Evolutionary conservation across 2,113 vertebrate species (phyloP).

Genomic region (Onychostoma macrolepis): DNA sequence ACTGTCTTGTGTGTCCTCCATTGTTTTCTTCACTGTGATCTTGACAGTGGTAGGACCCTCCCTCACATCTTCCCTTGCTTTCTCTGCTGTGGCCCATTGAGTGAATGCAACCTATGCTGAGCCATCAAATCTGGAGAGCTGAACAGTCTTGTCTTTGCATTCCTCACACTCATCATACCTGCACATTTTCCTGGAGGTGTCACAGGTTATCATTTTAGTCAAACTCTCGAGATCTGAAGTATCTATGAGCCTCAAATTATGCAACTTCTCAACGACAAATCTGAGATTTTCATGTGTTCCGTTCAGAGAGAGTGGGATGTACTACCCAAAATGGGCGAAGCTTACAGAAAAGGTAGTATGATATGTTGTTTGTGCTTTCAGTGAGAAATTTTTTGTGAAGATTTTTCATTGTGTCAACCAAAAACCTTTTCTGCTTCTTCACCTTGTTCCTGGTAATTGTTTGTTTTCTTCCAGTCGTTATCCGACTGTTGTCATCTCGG

Average conservation of each 20-base stretch:
- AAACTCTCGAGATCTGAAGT: neutral
- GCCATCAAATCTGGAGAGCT: too few species aligned
- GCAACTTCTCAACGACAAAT: neutral
- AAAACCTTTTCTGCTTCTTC: too few species aligned
- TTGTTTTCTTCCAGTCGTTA: neutral
- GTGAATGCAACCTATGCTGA: neutral
- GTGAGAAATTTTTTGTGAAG: too few species aligned
- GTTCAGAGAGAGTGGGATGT: neutral
- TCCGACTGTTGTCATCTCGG: neutral
- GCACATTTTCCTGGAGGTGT: neutral
- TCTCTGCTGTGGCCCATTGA: slow-evolving; percentile 1
- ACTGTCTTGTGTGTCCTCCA: too few species aligned
- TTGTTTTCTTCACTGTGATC: neutral
- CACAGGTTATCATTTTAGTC: neutral
- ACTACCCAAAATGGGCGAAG: neutral
- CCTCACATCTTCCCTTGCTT: neutral
- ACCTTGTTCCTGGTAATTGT: neutral
- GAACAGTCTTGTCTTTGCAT: too few species aligned
- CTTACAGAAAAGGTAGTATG: too few species aligned
- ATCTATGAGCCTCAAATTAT: neutral
- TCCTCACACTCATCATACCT: too few species aligned
- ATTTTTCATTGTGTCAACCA: too few species aligned
- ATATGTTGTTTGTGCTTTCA: too few species aligned
- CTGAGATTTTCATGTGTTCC: neutral
- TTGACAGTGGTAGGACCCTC: slow-evolving; percentile 7